Evolutionary conservation across 1,140 invertebrate species (phyloP).

Genomic region (Halyomorpha halys): DNA sequence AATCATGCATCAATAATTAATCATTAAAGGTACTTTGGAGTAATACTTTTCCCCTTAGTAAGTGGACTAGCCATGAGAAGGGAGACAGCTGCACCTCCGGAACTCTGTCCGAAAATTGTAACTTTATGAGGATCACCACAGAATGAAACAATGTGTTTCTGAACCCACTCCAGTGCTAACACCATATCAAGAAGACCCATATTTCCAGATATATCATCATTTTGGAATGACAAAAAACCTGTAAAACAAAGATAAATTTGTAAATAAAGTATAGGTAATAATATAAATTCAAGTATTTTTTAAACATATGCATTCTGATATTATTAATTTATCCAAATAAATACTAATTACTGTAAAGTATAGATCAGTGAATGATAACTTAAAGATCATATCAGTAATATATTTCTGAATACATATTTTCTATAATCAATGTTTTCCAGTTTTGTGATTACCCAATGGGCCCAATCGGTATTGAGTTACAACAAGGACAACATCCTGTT

Average conservation of each 20-base stretch:
- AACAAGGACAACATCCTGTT: constrained; percentile 35
- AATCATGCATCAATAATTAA: too few relatives aligned
- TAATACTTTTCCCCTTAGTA: constrained; percentile 4
- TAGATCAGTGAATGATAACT: too few relatives aligned
- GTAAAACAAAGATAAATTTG: background rate
- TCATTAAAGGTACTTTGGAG: too few relatives aligned
- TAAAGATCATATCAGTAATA: too few relatives aligned
- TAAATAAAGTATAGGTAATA: too few relatives aligned
- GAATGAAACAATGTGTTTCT: constrained; percentile 34
- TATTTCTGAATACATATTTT: too few relatives aligned
- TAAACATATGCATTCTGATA: too few relatives aligned
- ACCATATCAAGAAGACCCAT: constrained; percentile 41
- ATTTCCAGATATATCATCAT: constrained; percentile 38
- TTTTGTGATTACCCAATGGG: constrained; percentile 32
- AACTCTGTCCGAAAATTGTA: constrained; percentile 32
- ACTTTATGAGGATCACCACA: constrained; percentile 31
- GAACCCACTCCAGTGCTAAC: constrained; percentile 38
- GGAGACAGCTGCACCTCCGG: constrained; percentile 32
- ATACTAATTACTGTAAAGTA: too few relatives aligned
- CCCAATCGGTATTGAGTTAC: constrained; percentile 36
- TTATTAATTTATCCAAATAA: too few relatives aligned
- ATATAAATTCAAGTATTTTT: too few relatives aligned
- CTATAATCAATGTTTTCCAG: too few relatives aligned
- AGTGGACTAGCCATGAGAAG: constrained; percentile 31
- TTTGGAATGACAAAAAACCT: constrained; percentile 37